phyloP scores from a whole-genome alignment of 35 echinoderm and acorn worm species.

The Lytechinus pictus region DNA sequence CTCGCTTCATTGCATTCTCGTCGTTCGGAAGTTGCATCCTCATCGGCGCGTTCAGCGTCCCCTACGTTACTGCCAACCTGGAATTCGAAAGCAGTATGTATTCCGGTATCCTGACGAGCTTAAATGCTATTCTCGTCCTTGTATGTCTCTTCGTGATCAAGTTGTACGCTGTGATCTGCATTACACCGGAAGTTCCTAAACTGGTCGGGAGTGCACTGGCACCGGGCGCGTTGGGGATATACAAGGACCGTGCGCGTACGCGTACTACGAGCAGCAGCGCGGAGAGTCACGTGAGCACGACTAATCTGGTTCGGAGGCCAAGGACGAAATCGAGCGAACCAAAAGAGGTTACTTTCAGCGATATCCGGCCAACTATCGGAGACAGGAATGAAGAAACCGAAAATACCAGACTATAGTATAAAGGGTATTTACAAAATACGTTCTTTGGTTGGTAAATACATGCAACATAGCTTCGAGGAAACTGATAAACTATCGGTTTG shows the following conservation, averaged over 20 bases:
- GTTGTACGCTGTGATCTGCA: constrained; percentile 65
- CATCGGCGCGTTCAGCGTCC: constrained; percentile 60
- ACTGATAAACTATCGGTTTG: no score
- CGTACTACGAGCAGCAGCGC: constrained; percentile 3
- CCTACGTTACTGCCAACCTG: constrained; percentile 52
- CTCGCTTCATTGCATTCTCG: constrained; percentile 63
- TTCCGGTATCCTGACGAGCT: constrained; percentile 49
- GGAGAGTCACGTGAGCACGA: not conserved
- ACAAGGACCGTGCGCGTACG: constrained; percentile 24
- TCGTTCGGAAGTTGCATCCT: constrained; percentile 62
- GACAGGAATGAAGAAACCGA: not conserved
- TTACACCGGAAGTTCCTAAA: not conserved
- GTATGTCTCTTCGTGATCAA: constrained; percentile 68
- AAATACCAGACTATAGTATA: not conserved
- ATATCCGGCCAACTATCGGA: not conserved
- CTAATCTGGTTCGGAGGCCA: not conserved
- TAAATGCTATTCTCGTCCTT: constrained; percentile 64
- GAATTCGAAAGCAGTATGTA: constrained; percentile 54
- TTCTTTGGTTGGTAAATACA: no score
- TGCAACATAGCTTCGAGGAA: no score
- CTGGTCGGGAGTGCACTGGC: not conserved
- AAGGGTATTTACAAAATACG: no score
- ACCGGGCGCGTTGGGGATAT: not conserved
- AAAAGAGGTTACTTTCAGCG: constrained; percentile 45
- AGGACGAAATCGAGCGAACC: not conserved